Base-by-base conservation (phyloP, 1,140 invertebrate genomes). In the Drosophila nasuta region DNA sequence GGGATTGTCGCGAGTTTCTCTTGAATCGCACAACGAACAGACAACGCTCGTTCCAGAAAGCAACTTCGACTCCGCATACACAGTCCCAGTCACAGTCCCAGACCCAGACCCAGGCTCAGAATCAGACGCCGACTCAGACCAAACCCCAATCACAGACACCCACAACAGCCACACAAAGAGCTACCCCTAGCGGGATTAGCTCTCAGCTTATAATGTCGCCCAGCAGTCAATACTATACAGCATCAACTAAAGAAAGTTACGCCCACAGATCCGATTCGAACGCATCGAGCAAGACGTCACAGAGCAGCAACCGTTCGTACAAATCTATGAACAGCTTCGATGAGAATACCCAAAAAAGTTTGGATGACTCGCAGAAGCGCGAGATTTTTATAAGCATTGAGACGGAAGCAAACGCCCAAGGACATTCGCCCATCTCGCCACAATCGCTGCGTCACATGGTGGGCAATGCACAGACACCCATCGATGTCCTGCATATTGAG, bases 371-470 rank as follows among this genome's bases (percentile, higher is more conserved):
- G 20, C 77, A 89, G 17, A 92, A 92, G 49, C 80, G 89, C 17
- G 92, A 92, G 56, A 92, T 92, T 4, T 92, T 92, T 11, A 92
- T 92, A 1, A 92, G 92, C 68, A 92, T 92, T 51, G 92, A 92
- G 52, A 92, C 88, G 3, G 86, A 91, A 58, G 56, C 85, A 46
- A 92, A 92, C 74, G 91, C 85, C 11, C 74, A 86, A n/a, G 91
- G 87, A 5, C 78, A 59, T 28, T 82, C 81, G 2, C 82, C 91
- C 38, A 91, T 92, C n/a, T 91, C 91, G 1, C 88, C 86, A 0
- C 76, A 88, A 1, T 80, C 86, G 1, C 56, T 92, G 30, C 91
- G 91, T 6, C 77, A 88, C n/a, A 92, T 92, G 81, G 85, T 91
- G 5, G 91, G 91, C 54, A 91, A 92, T 64, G 54, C 82, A 0